Evolutionary conservation across 2,797 vertebrate species (phyloP).

Genomic region (Muraenolepis orangiensis): DNA sequence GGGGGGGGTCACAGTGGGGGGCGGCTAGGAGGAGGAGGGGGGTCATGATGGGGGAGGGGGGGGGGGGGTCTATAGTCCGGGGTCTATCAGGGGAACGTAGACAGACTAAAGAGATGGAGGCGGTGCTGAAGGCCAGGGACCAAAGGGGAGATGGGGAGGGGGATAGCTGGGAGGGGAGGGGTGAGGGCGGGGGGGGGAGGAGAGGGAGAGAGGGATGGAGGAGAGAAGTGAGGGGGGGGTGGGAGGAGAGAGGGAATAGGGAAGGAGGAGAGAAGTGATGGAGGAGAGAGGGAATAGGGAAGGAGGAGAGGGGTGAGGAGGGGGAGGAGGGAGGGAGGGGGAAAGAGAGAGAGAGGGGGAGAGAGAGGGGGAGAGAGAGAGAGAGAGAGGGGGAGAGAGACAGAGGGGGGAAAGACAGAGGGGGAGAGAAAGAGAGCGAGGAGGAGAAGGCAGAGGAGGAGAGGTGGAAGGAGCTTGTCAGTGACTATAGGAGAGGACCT

Average conservation of each 20-base stretch:
- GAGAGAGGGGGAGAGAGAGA: neutral
- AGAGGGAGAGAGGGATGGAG: slow-evolving; percentile 4
- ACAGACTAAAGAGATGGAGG: no score
- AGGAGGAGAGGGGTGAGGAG: slow-evolving; percentile 8
- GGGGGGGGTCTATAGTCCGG: no score
- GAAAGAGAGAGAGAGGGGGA: neutral
- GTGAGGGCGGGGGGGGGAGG: neutral
- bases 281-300: neutral
- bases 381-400: slow-evolving; percentile 4
- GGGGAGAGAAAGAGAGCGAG: neutral
- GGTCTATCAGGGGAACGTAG: no score
- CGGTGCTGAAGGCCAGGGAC: no score
- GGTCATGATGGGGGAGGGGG: no score
- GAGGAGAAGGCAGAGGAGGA: neutral
- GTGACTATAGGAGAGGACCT: slow-evolving; percentile 6
- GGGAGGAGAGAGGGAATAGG: neutral
- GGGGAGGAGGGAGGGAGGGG: neutral
- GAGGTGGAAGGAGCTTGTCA: no score
- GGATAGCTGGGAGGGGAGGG: neutral
- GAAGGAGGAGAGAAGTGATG: neutral
- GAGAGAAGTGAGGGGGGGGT: neutral
- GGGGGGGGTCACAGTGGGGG: no score
- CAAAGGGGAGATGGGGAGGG: slow-evolving; percentile 36
- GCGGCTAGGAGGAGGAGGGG: no score
- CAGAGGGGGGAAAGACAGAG: neutral